phyloP scores from a whole-genome alignment of 2,113 vertebrate genomes.

The Siniperca chuatsi region DNA sequence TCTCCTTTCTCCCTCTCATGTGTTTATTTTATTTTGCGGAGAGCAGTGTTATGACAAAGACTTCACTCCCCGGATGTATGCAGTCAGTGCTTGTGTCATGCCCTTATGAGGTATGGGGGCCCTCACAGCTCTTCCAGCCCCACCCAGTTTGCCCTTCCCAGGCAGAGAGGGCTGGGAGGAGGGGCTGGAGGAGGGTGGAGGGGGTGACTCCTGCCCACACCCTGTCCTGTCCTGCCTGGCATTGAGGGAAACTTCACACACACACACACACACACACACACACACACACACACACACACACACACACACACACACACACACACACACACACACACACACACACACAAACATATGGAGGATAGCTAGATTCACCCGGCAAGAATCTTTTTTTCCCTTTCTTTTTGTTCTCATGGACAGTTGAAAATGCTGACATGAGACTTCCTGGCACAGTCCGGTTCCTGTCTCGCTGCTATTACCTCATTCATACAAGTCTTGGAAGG shows the following conservation, averaged over 20 bases:
- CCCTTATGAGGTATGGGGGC: conserved; percentile 80
- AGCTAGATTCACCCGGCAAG: conserved; percentile 39
- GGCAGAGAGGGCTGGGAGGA: conserved; percentile 42
- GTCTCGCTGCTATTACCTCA: conserved; percentile 72
- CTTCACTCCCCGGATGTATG: conserved; percentile 77
- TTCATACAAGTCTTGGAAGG: conserved; percentile 51
- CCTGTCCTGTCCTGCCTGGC: conserved; percentile 53
- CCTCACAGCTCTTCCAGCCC: conserved; percentile 69
- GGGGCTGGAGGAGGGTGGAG: conserved; percentile 43
- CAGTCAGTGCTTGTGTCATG: conserved; percentile 80
- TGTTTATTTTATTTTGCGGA: conserved; percentile 81
- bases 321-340: conserved; percentile 15
- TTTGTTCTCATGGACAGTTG: conserved; percentile 56
- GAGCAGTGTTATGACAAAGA: conserved; percentile 80
- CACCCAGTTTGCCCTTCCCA: conserved; percentile 71
- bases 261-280: conserved; percentile 6
- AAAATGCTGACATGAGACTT: conserved; percentile 76
- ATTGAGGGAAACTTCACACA: conserved; percentile 51
- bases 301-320: conserved; percentile 16
- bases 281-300: conserved; percentile 20
- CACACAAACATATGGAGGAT: conserved; percentile 29
- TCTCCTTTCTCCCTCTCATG: conserved; percentile 47
- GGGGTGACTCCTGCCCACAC: conserved; percentile 67
- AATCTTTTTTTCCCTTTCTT: conserved; percentile 22
- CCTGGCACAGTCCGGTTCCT: conserved; percentile 65